Conservation (phyloP, 2,888 invertebrate species). For the Agonopterix alstromeriana region DNA sequence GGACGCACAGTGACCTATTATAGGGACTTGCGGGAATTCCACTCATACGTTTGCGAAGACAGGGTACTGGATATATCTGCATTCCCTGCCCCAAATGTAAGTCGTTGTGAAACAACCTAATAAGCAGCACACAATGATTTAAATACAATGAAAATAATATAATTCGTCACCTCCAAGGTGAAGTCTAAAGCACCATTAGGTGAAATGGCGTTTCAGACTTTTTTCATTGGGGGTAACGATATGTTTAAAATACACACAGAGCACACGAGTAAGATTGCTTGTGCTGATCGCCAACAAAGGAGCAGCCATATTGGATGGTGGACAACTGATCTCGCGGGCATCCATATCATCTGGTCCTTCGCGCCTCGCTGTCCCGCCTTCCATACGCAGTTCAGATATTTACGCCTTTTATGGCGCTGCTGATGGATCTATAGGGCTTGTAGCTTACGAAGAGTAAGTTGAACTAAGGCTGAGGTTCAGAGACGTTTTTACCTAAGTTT, state of each 20-base stretch:
- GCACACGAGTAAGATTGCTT: constrained; percentile 79
- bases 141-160: no score
- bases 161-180: no score
- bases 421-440: constrained; percentile 92
- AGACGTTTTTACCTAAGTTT: neutral
- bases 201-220: no score
- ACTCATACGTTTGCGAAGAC: constrained; percentile 93
- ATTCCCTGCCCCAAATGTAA: constrained; percentile 68
- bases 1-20: constrained; percentile 91
- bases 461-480: neutral
- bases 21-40: constrained; percentile 90
- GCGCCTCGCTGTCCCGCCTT: constrained; percentile 45
- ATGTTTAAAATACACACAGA: constrained; percentile 52
- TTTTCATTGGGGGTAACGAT: no score
- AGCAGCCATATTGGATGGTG: constrained; percentile 84
- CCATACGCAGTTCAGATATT: constrained; percentile 61
- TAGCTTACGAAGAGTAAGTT: constrained; percentile 73
- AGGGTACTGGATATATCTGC: constrained; percentile 87
- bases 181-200: no score
- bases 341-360: constrained; percentile 49
- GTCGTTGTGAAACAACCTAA: constrained; percentile 6
- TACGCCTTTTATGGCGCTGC: constrained; percentile 90
- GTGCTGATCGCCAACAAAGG: constrained; percentile 90
- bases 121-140: no score
- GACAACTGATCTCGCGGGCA: constrained; percentile 70